phyloP scores from a whole-genome alignment of 2,888 invertebrate species.

The Andrena trimmerana region DNA sequence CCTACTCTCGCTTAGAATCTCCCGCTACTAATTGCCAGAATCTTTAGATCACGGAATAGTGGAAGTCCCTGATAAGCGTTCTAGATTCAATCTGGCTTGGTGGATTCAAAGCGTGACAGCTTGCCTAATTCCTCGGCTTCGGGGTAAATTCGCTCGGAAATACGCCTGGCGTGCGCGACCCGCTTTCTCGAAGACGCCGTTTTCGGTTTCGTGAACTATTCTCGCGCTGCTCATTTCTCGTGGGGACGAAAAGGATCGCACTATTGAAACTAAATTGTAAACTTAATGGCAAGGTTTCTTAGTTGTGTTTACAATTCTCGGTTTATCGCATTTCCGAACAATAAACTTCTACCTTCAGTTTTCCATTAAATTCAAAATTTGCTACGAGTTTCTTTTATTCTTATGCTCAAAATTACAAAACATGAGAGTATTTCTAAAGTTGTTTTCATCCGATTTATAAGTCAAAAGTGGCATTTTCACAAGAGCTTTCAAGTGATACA shows the following conservation, averaged over 20 bases:
- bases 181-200: neutral
- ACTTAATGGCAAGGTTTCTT: no score
- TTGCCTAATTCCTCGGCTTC: conserved; percentile 19
- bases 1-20: conserved; percentile 22
- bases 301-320: no score
- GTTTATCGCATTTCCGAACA: no score
- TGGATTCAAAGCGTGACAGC: conserved; percentile 34
- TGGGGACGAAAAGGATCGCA: neutral
- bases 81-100: conserved; percentile 43
- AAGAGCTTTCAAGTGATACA: no score
- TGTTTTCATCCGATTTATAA: no score
- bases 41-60: conserved; percentile 61
- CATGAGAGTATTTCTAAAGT: no score
- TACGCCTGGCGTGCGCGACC: neutral
- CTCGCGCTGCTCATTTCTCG: neutral
- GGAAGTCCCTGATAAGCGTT: conserved; percentile 46
- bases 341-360: no score
- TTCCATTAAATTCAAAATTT: no score
- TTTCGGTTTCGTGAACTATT: neutral
- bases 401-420: no score
- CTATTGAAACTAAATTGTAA: neutral
- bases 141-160: conserved; percentile 24
- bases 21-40: conserved; percentile 55
- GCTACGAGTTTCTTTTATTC: no score
- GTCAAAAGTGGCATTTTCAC: no score